These are phyloP conservation scores for Poeciliopsis turneri DNA, from an alignment of 2,797 vertebrate species.

Conservation along the genomic window DNA sequence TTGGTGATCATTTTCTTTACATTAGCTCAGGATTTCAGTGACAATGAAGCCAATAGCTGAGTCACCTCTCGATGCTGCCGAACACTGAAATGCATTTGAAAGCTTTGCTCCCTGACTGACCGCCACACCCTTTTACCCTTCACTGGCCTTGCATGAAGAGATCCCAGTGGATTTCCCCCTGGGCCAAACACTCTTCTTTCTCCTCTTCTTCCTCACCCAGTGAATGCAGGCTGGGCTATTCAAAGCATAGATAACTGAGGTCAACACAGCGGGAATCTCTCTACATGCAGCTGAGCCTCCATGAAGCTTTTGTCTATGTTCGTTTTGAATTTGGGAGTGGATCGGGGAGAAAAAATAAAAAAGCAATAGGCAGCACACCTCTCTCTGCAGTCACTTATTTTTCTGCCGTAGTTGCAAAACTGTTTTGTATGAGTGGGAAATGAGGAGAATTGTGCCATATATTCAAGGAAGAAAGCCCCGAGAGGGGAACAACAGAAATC, in stretches of 20 bases:
- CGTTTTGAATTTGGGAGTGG: constrained; percentile 62
- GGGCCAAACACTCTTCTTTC: constrained; percentile 54
- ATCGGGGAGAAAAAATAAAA: constrained; percentile 43
- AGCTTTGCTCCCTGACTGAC: constrained; percentile 35
- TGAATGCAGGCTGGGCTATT: constrained; percentile 51
- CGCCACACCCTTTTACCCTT: constrained; percentile 51
- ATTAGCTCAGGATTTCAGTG: constrained; percentile 14
- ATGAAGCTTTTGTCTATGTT: constrained; percentile 49
- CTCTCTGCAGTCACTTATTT: constrained; percentile 35
- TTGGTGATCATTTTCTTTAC: constrained; percentile 25
- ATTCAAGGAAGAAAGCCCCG: constrained; percentile 33
- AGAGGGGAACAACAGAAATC: constrained; percentile 30
- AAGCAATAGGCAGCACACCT: constrained; percentile 56
- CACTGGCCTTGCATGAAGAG: constrained; percentile 49
- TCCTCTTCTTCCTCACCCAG: constrained; percentile 60
- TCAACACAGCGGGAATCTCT: constrained; percentile 71
- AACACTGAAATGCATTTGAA: constrained; percentile 45
- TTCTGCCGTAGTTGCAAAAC: constrained; percentile 36
- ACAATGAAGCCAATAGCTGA: constrained; percentile 48
- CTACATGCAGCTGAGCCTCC: constrained; percentile 58
- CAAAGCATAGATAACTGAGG: constrained; percentile 75
- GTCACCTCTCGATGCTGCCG: constrained; percentile 54
- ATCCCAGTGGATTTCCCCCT: constrained; percentile 48
- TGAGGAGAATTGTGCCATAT: constrained; percentile 37
- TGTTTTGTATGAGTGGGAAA: constrained; percentile 42